A percentile compares a stretch with the other conserved stretches of the same genome.
These are phyloP conservation scores for Muscicapa adusta DNA, from an alignment of 2,113 vertebrate genomes.

Conservation along the genomic window DNA sequence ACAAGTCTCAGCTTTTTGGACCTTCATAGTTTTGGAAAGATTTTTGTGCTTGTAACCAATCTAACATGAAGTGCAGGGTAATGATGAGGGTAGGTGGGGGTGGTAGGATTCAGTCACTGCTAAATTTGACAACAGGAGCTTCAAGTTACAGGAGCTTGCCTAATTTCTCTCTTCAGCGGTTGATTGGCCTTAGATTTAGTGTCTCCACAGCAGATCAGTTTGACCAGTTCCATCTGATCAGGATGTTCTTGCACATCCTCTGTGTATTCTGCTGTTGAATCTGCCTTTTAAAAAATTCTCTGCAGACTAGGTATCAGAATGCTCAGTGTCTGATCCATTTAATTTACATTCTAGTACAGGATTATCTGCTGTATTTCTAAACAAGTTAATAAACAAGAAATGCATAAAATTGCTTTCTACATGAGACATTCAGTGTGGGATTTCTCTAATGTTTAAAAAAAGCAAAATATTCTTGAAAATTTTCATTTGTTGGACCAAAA, in stretches of 20 bases:
- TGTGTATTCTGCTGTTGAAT: not conserved
- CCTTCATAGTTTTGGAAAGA: not conserved
- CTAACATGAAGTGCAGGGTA: not conserved
- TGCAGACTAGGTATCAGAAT: not conserved
- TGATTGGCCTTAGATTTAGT: not conserved
- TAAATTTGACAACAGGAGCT: not conserved
- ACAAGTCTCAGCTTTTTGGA: not conserved
- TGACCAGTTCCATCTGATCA: not conserved
- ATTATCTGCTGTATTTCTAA: not conserved
- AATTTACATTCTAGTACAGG: not conserved
- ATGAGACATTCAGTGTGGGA: not conserved
- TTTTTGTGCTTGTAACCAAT: not conserved
- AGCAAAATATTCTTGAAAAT: not conserved
- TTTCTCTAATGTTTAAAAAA: not conserved
- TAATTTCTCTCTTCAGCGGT: not conserved
- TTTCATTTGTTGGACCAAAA: not conserved
- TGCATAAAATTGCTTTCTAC: not conserved
- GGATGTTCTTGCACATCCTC: not conserved
- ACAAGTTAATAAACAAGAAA: not conserved
- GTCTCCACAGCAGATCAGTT: not conserved
- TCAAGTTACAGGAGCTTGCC: not conserved
- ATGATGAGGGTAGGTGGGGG: not conserved
- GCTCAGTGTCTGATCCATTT: not conserved
- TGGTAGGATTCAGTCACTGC: not conserved
- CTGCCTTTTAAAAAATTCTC: not conserved